phyloP scores from a whole-genome alignment of 2,797 vertebrate genomes.

The Lophotriccus pileatus region DNA sequence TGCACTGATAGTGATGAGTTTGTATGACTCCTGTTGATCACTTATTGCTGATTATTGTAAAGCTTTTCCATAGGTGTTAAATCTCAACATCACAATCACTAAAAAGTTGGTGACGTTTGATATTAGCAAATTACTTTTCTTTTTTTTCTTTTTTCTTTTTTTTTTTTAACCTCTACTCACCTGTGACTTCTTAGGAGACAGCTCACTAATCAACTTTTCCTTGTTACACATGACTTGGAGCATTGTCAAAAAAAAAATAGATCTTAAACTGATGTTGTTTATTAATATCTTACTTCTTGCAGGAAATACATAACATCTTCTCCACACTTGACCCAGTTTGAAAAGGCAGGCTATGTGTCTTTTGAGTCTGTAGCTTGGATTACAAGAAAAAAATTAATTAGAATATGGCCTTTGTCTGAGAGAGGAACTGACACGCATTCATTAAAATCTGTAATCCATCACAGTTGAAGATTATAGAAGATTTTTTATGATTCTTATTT shows the following conservation, averaged over 20 bases:
- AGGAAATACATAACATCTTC: constrained; percentile 24
- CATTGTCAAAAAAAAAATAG: neutral
- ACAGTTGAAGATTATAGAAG: constrained; percentile 65
- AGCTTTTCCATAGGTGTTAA: neutral
- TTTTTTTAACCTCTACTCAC: neutral
- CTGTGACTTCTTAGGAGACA: neutral
- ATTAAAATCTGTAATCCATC: constrained; percentile 68
- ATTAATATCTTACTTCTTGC: constrained; percentile 15
- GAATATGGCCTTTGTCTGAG: constrained; percentile 64
- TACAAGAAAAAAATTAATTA: constrained; percentile 69
- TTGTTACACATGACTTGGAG: neutral
- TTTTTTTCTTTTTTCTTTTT: neutral
- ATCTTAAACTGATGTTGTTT: neutral
- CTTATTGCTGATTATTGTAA: neutral
- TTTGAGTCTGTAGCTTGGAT: constrained; percentile 62
- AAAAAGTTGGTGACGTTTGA: neutral
- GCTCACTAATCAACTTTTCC: neutral
- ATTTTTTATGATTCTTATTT: constrained; percentile 63
- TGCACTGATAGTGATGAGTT: neutral
- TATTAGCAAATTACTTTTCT: neutral
- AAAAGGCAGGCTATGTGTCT: neutral
- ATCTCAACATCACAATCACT: neutral
- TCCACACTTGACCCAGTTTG: constrained; percentile 64
- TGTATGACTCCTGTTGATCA: neutral
- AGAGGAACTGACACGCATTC: constrained; percentile 62